A percentile compares a stretch with the other conserved stretches of the same genome.
Evolutionary conservation across 2,888 invertebrate species (phyloP).

Genomic region (Epinotia nisella): DNA sequence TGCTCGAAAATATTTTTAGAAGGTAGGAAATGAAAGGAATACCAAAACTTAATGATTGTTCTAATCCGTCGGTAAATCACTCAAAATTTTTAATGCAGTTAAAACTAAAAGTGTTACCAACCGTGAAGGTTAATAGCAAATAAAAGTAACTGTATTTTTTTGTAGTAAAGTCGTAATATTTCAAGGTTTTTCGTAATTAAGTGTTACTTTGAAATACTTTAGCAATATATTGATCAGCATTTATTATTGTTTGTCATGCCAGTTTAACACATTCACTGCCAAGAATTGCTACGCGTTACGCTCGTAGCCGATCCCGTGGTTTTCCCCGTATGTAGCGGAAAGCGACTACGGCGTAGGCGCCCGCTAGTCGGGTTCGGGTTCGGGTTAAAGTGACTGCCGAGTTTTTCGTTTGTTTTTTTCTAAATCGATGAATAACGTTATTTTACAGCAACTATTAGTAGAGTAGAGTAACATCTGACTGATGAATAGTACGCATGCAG

Average conservation of each 20-base stretch:
- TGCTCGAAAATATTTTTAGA: no score
- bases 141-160: conserved; percentile 27
- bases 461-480: background rate
- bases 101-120: conserved; percentile 11
- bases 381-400: background rate
- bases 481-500: conserved; percentile 17
- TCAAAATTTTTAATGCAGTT: background rate
- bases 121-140: conserved; percentile 31
- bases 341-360: no score
- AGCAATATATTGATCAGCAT: background rate
- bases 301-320: no score
- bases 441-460: no score
- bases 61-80: background rate
- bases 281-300: no score
- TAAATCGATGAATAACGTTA: background rate
- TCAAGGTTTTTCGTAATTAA: conserved; percentile 23
- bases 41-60: no score
- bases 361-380: no score
- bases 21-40: no score
- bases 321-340: no score
- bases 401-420: background rate
- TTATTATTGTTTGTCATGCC: conserved; percentile 19
- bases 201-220: background rate
- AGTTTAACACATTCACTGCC: no score
- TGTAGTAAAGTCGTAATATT: conserved; percentile 4